Percentiles rank a stretch among this genome's conserved stretches.
These are phyloP conservation scores for Erythrocercus mccallii DNA, from an alignment of 2,113 vertebrate species.

Conservation along the genomic window DNA sequence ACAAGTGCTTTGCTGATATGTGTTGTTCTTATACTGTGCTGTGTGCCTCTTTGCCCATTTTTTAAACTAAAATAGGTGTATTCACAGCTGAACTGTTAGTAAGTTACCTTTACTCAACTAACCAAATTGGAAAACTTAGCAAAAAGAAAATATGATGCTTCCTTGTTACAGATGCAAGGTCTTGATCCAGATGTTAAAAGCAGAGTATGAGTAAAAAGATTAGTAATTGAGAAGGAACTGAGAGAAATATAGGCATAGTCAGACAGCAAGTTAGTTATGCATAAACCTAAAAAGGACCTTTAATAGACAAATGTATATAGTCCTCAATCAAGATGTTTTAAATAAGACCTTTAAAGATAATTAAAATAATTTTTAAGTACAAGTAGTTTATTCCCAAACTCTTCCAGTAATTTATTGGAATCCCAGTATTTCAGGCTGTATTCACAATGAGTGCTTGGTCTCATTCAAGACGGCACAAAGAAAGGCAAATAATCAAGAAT, in stretches of 20 bases:
- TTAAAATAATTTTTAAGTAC: not conserved
- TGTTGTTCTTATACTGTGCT: not conserved
- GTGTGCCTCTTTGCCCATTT: not conserved
- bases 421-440: not conserved
- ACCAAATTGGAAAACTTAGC: not conserved
- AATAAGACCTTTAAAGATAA: not conserved
- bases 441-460: not conserved
- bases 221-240: not conserved
- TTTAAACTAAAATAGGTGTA: not conserved
- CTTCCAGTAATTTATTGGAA: not conserved
- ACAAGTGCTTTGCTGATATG: not conserved
- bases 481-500: not conserved
- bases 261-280: not conserved
- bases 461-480: not conserved
- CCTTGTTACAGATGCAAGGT: not conserved
- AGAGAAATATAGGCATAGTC: not conserved
- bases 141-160: not conserved
- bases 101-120: not conserved
- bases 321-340: not conserved
- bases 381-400: not conserved
- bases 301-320: not conserved
- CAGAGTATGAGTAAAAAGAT: not conserved
- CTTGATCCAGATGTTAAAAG: not conserved
- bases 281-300: not conserved
- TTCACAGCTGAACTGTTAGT: not conserved